These are phyloP conservation scores for Clavelina lepadiformis DNA, from an alignment of 23 tunicate genomes.

Conservation along the genomic window DNA sequence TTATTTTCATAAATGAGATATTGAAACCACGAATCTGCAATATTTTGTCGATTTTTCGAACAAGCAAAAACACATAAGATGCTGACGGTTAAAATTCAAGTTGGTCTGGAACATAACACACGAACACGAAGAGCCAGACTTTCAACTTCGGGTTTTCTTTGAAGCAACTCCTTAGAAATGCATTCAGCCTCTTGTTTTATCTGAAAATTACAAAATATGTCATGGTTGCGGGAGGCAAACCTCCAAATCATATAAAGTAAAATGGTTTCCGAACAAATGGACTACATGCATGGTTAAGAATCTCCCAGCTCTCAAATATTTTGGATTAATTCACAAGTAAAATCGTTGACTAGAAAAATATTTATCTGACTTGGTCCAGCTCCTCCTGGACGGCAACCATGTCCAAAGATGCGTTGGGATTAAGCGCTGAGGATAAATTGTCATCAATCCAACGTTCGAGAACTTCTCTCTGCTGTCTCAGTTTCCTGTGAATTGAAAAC, in stretches of 20 bases:
- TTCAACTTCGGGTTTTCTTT: constrained; percentile 62
- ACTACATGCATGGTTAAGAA: too few species aligned
- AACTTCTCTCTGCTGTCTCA: constrained; percentile 66
- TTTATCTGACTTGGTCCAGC: constrained; percentile 30
- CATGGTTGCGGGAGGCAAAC: too few species aligned
- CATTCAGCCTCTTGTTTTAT: constrained; percentile 31
- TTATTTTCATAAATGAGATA: too few species aligned
- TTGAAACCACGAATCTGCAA: too few species aligned
- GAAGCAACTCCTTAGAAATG: constrained; percentile 33
- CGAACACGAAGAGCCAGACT: constrained; percentile 46
- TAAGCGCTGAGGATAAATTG: constrained; percentile 7
- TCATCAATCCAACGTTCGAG: constrained; percentile 45
- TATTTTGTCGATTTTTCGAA: too few species aligned
- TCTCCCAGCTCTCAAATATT: too few species aligned
- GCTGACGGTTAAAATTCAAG: too few species aligned
- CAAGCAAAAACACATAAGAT: too few species aligned
- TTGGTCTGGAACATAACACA: constrained; percentile 47
- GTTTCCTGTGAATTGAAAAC: constrained; percentile 18
- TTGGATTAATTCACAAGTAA: too few species aligned
- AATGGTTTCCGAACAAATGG: too few species aligned
- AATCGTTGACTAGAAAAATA: too few species aligned
- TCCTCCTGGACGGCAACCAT: constrained; percentile 61
- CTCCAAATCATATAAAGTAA: background rate
- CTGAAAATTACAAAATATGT: constrained; percentile 8
- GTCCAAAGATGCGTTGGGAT: constrained; percentile 37